Percentiles rank a stretch among this genome's conserved stretches.
phyloP scores from a whole-genome alignment of 30 jellyfish, hydroid and myxozoan genomes.

The Pseudorhiza aurosa region DNA sequence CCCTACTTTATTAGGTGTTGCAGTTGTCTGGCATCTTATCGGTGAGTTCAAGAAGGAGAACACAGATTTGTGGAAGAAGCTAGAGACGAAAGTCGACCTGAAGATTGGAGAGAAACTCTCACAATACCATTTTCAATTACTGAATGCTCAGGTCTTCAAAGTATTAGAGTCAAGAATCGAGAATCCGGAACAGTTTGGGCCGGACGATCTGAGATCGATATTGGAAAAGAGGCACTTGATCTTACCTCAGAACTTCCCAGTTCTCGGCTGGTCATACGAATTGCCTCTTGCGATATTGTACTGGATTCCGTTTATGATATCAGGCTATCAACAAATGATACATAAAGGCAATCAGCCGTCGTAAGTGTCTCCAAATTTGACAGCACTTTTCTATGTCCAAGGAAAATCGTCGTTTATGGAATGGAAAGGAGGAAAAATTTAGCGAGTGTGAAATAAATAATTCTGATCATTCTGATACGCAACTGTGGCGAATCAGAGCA shows the following conservation, averaged over 20 bases:
- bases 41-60: not conserved
- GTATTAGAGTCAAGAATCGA: not conserved
- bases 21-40: not conserved
- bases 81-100: slow-evolving; percentile 9
- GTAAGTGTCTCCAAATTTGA: not conserved
- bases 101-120: slow-evolving; percentile 34
- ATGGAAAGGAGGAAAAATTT: no score
- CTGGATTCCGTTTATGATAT: slow-evolving; percentile 19
- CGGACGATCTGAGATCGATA: slow-evolving; percentile 7
- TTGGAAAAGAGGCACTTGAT: slow-evolving; percentile 6
- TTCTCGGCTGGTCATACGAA: slow-evolving; percentile 34
- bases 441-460: no score
- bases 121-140: slow-evolving; percentile 4
- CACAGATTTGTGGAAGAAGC: not conserved
- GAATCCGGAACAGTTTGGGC: not conserved
- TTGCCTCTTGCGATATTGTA: slow-evolving; percentile 13
- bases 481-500: no score
- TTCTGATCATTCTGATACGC: no score
- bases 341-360: not conserved
- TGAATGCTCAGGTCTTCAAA: slow-evolving; percentile 13
- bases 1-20: not conserved
- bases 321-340: slow-evolving; percentile 18
- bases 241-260: slow-evolving; percentile 17
- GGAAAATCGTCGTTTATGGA: no score
- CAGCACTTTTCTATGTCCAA: not conserved